phyloP scores from a whole-genome alignment of 2,113 vertebrate genomes.

The Chlamydotis undulata region DNA sequence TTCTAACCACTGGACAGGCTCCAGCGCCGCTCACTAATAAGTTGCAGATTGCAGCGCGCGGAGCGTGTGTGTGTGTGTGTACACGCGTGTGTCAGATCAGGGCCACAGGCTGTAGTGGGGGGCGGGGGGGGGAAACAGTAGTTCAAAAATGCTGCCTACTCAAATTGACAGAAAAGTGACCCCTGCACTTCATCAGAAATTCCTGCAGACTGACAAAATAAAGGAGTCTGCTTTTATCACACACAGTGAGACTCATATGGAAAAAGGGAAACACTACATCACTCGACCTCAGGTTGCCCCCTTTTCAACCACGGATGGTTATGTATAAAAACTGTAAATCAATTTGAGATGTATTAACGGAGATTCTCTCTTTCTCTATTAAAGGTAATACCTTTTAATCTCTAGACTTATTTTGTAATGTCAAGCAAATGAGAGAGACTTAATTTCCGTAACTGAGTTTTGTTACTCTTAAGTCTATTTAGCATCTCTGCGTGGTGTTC shows the following conservation, averaged over 20 bases:
- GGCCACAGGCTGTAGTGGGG: constrained; percentile 68
- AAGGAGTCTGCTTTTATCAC: constrained; percentile 79
- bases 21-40: constrained; percentile 88
- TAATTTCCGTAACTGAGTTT: constrained; percentile 48
- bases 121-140: constrained; percentile 57
- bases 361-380: constrained; percentile 60
- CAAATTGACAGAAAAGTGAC: constrained; percentile 83
- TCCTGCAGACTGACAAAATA: constrained; percentile 85
- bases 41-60: constrained; percentile 87
- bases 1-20: constrained; percentile 86
- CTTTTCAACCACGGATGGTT: constrained; percentile 80
- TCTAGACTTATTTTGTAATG: constrained; percentile 67
- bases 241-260: constrained; percentile 78
- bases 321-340: constrained; percentile 82
- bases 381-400: constrained; percentile 66
- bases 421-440: constrained; percentile 59
- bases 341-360: constrained; percentile 76
- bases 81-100: constrained; percentile 81
- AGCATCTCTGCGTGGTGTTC: constrained; percentile 19
- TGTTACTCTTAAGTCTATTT: constrained; percentile 33
- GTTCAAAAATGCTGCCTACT: constrained; percentile 79
- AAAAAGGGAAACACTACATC: constrained; percentile 92
- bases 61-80: constrained; percentile 77
- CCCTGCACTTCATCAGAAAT: constrained; percentile 88
- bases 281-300: constrained; percentile 88